Percentiles rank a stretch among this genome's conserved stretches.
Evolutionary conservation across 2,113 vertebrate species (phyloP).

Genomic region (Neotoma lepida): DNA sequence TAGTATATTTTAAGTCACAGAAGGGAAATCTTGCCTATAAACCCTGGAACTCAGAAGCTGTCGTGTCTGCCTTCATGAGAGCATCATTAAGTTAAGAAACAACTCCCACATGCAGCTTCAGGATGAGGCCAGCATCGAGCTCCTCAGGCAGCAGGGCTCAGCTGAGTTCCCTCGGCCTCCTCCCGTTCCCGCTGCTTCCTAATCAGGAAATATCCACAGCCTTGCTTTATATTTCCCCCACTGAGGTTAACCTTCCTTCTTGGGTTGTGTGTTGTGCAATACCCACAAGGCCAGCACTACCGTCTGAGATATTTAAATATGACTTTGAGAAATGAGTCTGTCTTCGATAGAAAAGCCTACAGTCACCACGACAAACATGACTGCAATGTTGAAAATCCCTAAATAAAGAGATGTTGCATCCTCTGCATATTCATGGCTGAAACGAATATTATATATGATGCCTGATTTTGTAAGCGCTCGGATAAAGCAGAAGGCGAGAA

Average conservation of each 20-base stretch:
- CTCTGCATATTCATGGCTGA: conserved; percentile 76
- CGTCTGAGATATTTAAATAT: conserved; percentile 63
- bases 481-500: conserved; percentile 49
- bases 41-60: background rate
- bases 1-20: background rate
- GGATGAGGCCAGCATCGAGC: conserved; percentile 28
- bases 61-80: background rate
- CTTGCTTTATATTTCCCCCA: background rate
- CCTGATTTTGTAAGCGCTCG: conserved; percentile 61
- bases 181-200: background rate
- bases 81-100: conserved; percentile 39
- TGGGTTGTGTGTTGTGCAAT: background rate
- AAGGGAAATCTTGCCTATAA: conserved; percentile 13
- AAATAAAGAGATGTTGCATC: conserved; percentile 72
- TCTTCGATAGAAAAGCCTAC: conserved; percentile 64
- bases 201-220: background rate
- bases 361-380: conserved; percentile 72
- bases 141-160: conserved; percentile 30
- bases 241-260: conserved; percentile 4
- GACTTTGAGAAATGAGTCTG: conserved; percentile 74
- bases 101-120: conserved; percentile 43
- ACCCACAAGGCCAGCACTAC: conserved; percentile 43
- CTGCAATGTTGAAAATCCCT: conserved; percentile 71
- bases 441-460: conserved; percentile 66
- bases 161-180: background rate